These are phyloP conservation scores for Drosophila neonasuta DNA, from an alignment of 2,888 invertebrate species.

Conservation along the genomic window DNA sequence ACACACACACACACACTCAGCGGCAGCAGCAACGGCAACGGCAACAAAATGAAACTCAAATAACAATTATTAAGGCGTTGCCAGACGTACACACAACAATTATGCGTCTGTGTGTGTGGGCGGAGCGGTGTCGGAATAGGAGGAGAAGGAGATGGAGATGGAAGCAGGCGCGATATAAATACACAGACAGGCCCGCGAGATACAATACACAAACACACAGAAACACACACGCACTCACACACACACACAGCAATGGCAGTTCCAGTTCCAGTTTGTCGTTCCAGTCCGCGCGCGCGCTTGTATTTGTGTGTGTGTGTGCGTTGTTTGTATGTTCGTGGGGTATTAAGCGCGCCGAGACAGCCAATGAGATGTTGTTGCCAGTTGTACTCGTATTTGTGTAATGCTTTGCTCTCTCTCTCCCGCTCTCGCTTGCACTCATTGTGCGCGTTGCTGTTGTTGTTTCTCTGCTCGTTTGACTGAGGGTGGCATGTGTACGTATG, in stretches of 20 bases:
- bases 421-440: conserved; percentile 51
- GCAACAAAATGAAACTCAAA: conserved; percentile 78
- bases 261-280: conserved; percentile 73
- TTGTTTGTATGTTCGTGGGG: conserved; percentile 54
- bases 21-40: conserved; percentile 23
- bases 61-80: conserved; percentile 81
- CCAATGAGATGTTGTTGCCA: conserved; percentile 80
- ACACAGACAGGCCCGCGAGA: conserved; percentile 50
- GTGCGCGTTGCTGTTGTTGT: conserved; percentile 45
- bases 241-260: conserved; percentile 35
- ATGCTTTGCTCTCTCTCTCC: conserved; percentile 55
- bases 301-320: conserved; percentile 36
- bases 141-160: conserved; percentile 14
- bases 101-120: conserved; percentile 65
- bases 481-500: conserved; percentile 55
- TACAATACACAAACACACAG: conserved; percentile 46
- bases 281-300: conserved; percentile 54
- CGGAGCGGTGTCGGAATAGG: conserved; percentile 54
- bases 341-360: conserved; percentile 70
- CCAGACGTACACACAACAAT: conserved; percentile 77
- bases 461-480: conserved; percentile 44
- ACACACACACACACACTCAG: conserved; percentile 43
- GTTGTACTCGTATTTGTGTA: conserved; percentile 67
- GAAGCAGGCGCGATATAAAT: conserved; percentile 66
- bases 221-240: conserved; percentile 15